phyloP scores from a whole-genome alignment of 1,140 invertebrate genomes.

The Sitobion miscanthi region DNA sequence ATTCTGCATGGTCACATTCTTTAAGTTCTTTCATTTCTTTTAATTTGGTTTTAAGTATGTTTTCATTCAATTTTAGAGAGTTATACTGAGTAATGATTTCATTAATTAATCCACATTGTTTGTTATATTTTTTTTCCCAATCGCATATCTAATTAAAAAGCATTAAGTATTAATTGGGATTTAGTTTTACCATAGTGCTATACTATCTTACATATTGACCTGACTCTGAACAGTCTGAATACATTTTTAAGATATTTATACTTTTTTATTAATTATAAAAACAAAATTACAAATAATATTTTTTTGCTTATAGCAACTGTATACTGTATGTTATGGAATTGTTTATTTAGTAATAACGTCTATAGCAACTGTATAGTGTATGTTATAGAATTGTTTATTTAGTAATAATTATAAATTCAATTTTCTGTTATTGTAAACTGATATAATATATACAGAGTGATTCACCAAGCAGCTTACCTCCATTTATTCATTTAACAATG shows the following conservation, averaged over 20 bases:
- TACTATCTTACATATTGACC: neutral
- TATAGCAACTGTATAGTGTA: too few species aligned
- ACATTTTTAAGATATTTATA: neutral
- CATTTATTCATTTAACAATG: too few species aligned
- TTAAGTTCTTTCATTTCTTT: neutral
- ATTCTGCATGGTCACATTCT: neutral
- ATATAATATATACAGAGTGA: too few species aligned
- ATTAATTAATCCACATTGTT: neutral
- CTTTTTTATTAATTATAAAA: neutral
- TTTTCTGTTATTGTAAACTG: neutral
- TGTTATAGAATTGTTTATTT: neutral
- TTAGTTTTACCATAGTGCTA: neutral
- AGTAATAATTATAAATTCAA: neutral
- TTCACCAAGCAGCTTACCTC: too few species aligned
- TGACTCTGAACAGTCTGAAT: neutral
- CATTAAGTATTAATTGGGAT: neutral
- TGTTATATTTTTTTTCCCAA: slow-evolving; percentile 3
- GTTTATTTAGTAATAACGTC: neutral
- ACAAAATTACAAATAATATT: neutral
- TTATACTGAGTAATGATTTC: neutral
- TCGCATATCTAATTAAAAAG: neutral
- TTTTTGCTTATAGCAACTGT: neutral
- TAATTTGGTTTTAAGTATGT: neutral
- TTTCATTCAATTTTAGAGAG: neutral
- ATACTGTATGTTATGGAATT: neutral